Evolutionary conservation across 2,888 invertebrate species (phyloP), one percentile per base, ranked within the genome.

Genomic region (Erebia aethiops): DNA sequence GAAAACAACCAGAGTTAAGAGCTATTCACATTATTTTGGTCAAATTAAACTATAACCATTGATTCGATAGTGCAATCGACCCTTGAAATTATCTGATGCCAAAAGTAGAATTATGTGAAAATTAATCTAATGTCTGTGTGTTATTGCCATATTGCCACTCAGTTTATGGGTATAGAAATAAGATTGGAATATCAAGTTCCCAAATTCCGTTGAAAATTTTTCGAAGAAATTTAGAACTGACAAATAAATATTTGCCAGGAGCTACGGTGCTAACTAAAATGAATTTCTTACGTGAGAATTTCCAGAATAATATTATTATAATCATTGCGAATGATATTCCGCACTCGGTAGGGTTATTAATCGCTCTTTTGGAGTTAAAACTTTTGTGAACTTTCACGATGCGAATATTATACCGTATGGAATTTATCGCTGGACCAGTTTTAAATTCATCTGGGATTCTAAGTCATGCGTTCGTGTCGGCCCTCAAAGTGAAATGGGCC

Each of bases 401-500:
- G 46, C 16, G 61, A 61, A 61, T 61, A 61, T 61, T 61, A 61
- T 61, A 13, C 46, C 18, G 61, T 58, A 60, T 60, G 60, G 11
- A 16, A 60, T 60, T n/a, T 60, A 60, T 60, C 4, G 60, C 60
- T 26, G 46, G 61, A 18, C 43, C 61, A 61, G 46, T 46, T 21
- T 18, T 46, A 43, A 46, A 61, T 46, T 46, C 61, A 61, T 43
- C 3, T 41, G 43, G 61, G 18, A n/a, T 18, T 46, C 43, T 21
- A 18, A 56, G 56, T 57, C 56, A 10, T 16, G 43, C 43, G 61
- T 61, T 61, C 11, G 60, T 16, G n/a, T 51, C n/a, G 2, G 18
- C 43, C 41, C 13, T 46, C 41, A 61, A 61, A 46, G 46, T 18
- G 61, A 61, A 61, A 18, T 61, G 46, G 61, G 61, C 11, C 46